phyloP scores from a whole-genome alignment of 2,113 vertebrate species.

The Myotis brandtii region DNA sequence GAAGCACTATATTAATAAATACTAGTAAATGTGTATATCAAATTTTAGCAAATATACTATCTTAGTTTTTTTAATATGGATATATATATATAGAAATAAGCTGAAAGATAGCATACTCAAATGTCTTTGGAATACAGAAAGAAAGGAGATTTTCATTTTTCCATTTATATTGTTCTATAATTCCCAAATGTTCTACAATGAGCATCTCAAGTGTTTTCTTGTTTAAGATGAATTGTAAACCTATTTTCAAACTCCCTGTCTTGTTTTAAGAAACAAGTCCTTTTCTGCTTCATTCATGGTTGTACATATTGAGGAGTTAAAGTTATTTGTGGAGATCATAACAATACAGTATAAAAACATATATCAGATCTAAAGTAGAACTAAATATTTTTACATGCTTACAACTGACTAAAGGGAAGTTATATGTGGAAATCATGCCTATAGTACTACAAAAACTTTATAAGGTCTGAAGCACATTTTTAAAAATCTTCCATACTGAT shows the following conservation, averaged over 20 bases:
- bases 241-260: constrained; percentile 7
- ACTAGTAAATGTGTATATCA: background rate
- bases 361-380: background rate
- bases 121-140: background rate
- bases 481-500: background rate
- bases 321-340: background rate
- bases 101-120: constrained; percentile 1
- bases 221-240: background rate
- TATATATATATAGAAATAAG: background rate
- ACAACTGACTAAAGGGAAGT: background rate
- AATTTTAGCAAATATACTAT: background rate
- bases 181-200: background rate
- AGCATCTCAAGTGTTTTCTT: constrained; percentile 7
- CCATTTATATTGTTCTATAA: background rate
- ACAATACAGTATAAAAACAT: background rate
- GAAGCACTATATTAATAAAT: background rate
- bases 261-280: background rate
- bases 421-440: background rate
- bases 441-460: background rate
- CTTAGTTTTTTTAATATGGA: background rate
- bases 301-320: background rate
- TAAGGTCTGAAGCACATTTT: background rate
- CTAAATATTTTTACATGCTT: background rate
- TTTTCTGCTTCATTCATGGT: background rate
- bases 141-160: constrained; percentile 24